Evolutionary conservation across 2,888 invertebrate genomes (phyloP).

Genomic region (Ormyrus rosae): DNA sequence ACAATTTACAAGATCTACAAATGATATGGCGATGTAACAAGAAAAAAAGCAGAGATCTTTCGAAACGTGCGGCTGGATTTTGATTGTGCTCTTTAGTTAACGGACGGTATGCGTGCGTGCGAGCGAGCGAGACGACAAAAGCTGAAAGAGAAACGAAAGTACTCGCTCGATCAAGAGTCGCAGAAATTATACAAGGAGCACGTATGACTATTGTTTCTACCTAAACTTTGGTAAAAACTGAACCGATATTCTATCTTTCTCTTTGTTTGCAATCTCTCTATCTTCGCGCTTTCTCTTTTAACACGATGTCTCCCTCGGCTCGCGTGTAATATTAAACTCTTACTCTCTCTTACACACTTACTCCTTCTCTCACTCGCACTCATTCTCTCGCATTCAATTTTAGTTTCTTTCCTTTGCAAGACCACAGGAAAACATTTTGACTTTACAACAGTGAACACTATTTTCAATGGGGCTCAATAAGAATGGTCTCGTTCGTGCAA

Average conservation of each 20-base stretch:
- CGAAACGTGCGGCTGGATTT: no score
- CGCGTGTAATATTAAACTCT: not conserved
- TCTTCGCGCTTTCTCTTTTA: not conserved
- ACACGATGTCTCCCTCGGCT: constrained; percentile 6
- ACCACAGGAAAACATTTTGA: no score
- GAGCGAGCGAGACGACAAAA: constrained; percentile 24
- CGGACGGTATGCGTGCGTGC: constrained; percentile 8
- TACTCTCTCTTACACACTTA: not conserved
- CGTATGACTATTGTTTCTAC: constrained; percentile 58
- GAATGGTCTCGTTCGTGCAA: not conserved
- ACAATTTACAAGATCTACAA: constrained; percentile 14
- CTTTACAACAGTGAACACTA: not conserved
- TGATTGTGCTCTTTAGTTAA: no score
- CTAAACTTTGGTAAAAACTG: constrained; percentile 63
- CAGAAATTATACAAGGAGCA: constrained; percentile 34
- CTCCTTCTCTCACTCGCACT: not conserved
- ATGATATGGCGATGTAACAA: no score
- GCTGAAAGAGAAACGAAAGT: constrained; percentile 14
- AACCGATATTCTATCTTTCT: constrained; percentile 35
- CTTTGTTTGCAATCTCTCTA: constrained; percentile 11
- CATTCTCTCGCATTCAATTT: no score
- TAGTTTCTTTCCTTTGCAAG: no score
- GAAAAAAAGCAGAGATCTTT: no score
- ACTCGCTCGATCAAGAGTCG: not conserved
- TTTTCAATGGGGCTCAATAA: not conserved